These are phyloP conservation scores for Bhutanitis thaidina DNA, from an alignment of 2,888 invertebrate species.

Conservation along the genomic window DNA sequence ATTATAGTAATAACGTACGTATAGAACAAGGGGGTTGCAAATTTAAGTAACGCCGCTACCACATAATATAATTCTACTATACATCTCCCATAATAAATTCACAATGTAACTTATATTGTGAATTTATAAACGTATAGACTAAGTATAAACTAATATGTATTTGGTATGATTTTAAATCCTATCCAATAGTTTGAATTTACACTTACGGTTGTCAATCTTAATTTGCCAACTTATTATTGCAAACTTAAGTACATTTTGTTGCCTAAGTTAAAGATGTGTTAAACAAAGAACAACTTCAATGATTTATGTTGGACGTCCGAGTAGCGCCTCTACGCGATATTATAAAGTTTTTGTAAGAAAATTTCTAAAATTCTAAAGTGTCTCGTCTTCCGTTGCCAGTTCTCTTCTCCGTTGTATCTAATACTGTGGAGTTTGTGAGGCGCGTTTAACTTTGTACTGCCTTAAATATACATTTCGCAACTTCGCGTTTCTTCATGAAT, in stretches of 20 bases:
- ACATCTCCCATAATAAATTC: too few species aligned
- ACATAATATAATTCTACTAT: too few species aligned
- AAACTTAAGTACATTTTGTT: constrained; percentile 21
- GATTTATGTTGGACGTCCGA: constrained; percentile 62
- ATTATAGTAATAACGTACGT: too few species aligned
- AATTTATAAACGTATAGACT: too few species aligned
- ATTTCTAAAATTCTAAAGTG: constrained; percentile 75
- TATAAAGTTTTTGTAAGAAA: constrained; percentile 63
- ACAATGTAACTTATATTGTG: too few species aligned
- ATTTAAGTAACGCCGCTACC: too few species aligned
- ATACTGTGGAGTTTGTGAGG: constrained; percentile 56
- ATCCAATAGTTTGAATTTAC: too few species aligned
- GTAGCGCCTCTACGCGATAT: constrained; percentile 45
- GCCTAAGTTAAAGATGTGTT: constrained; percentile 42
- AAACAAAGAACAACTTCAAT: constrained; percentile 50
- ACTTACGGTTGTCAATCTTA: too few species aligned
- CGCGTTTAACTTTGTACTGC: constrained; percentile 65
- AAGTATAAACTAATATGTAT: too few species aligned
- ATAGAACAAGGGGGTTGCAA: too few species aligned
- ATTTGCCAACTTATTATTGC: constrained; percentile 1
- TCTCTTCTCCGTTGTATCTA: constrained; percentile 48
- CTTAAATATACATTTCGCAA: constrained; percentile 74
- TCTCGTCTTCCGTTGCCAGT: constrained; percentile 45
- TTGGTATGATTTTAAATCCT: too few species aligned
- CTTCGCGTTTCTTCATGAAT: constrained; percentile 54